Conservation (phyloP, 2,797 vertebrate species). For the Scomberomorus guttatus region DNA sequence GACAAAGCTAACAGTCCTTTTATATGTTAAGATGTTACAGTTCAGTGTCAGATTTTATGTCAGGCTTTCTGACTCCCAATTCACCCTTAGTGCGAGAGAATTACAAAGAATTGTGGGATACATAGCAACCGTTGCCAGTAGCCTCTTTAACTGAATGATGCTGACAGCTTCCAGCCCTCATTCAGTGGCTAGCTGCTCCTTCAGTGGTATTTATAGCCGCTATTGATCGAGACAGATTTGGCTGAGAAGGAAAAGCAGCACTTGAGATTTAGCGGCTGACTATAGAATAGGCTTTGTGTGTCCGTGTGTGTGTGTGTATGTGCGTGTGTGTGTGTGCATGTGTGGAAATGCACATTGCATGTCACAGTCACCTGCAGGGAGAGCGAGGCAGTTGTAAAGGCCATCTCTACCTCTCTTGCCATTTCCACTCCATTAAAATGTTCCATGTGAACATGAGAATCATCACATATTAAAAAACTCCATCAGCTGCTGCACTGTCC, state of each 20-base stretch:
- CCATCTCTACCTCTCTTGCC: neutral
- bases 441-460: constrained; percentile 24
- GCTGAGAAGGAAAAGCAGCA: constrained; percentile 67
- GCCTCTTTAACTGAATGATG: constrained; percentile 67
- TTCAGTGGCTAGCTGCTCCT: constrained; percentile 76
- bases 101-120: constrained; percentile 56
- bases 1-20: neutral
- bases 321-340: constrained; percentile 20
- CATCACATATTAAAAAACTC: constrained; percentile 35
- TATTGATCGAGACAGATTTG: constrained; percentile 82
- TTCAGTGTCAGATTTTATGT: constrained; percentile 24
- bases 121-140: constrained; percentile 68
- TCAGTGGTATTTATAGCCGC: constrained; percentile 83
- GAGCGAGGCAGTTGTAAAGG: constrained; percentile 1
- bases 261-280: constrained; percentile 70
- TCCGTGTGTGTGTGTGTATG: constrained; percentile 6
- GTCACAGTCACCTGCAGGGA: constrained; percentile 29
- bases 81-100: constrained; percentile 7
- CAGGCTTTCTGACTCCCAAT: constrained; percentile 36
- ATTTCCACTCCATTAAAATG: constrained; percentile 44
- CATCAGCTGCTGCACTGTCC: constrained; percentile 19
- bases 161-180: constrained; percentile 73
- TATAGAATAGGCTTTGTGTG: constrained; percentile 45
- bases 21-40: constrained; percentile 3
- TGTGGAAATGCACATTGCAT: constrained; percentile 14